Conservation (phyloP, 1,140 invertebrate species). For the Galleria mellonella region DNA sequence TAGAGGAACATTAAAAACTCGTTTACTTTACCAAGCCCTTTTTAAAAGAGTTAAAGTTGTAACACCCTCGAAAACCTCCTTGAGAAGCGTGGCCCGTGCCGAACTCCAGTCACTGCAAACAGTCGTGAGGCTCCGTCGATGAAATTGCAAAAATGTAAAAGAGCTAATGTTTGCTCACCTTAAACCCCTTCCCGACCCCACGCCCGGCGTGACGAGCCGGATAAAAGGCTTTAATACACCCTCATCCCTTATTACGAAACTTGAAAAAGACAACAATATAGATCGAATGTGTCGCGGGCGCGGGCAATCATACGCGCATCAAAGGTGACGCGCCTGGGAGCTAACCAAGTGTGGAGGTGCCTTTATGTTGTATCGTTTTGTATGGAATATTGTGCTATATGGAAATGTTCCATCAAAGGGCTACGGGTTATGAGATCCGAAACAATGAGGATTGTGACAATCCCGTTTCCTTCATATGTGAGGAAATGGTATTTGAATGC, state of each 20-base stretch:
- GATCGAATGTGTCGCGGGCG: constrained; percentile 70
- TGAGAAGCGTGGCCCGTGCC: constrained; percentile 19
- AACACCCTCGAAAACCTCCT: constrained; percentile 38
- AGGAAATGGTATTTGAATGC: constrained; percentile 63
- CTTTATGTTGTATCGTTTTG: constrained; percentile 56
- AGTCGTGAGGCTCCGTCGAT: constrained; percentile 57
- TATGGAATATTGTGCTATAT: constrained; percentile 35
- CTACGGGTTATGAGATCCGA: constrained; percentile 68
- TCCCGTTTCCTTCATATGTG: constrained; percentile 54
- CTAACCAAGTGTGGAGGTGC: constrained; percentile 60
- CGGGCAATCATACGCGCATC: constrained; percentile 71
- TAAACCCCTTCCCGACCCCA: constrained; percentile 71
- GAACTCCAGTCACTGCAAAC: constrained; percentile 44
- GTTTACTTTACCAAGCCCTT: constrained; percentile 46
- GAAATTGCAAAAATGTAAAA: constrained; percentile 74
- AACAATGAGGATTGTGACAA: constrained; percentile 69
- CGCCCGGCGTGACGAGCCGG: constrained; percentile 68
- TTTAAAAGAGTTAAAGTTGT: constrained; percentile 49
- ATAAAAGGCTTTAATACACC: constrained; percentile 74
- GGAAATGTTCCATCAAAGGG: constrained; percentile 65
- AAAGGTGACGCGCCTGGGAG: constrained; percentile 55
- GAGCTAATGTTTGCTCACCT: constrained; percentile 74
- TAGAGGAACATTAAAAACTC: constrained; percentile 48
- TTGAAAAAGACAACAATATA: constrained; percentile 74
- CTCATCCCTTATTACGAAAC: constrained; percentile 74